These are phyloP conservation scores for Cistogaster globosa DNA, from an alignment of 2,888 invertebrate genomes.

Conservation along the genomic window DNA sequence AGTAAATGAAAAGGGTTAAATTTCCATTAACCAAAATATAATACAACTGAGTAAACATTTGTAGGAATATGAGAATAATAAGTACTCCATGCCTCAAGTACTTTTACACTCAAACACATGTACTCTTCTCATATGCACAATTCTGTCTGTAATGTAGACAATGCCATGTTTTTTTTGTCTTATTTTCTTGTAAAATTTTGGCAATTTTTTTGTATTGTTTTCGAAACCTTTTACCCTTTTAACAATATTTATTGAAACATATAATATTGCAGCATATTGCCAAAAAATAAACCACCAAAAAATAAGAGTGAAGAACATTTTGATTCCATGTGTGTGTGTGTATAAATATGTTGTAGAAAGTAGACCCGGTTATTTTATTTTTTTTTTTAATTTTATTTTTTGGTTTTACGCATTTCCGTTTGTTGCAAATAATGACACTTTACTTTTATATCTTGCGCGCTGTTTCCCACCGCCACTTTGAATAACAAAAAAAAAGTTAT, in stretches of 20 bases:
- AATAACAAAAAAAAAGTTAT: neutral
- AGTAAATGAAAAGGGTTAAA: constrained; percentile 66
- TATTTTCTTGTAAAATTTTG: constrained; percentile 51
- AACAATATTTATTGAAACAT: constrained; percentile 11
- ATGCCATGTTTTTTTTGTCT: constrained; percentile 32
- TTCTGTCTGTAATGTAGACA: constrained; percentile 47
- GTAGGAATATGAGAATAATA: constrained; percentile 55
- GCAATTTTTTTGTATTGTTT: constrained; percentile 52
- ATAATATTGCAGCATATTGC: constrained; percentile 13
- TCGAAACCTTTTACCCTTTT: constrained; percentile 33
- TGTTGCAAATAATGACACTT: constrained; percentile 65
- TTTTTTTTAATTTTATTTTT: constrained; percentile 9
- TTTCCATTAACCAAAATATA: constrained; percentile 69
- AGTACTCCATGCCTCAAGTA: constrained; percentile 43
- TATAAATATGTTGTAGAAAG: constrained; percentile 16
- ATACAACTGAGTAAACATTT: constrained; percentile 71
- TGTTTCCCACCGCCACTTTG: neutral
- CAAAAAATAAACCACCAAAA: constrained; percentile 33
- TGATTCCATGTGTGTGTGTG: neutral
- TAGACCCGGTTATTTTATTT: constrained; percentile 24
- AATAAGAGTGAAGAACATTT: neutral
- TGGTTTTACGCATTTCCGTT: constrained; percentile 69
- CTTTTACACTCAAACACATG: constrained; percentile 20
- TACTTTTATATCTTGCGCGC: neutral
- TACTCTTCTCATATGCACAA: neutral